Base-by-base conservation (phyloP, 2,113 vertebrate genomes). In the Ranitomeya imitator region DNA sequence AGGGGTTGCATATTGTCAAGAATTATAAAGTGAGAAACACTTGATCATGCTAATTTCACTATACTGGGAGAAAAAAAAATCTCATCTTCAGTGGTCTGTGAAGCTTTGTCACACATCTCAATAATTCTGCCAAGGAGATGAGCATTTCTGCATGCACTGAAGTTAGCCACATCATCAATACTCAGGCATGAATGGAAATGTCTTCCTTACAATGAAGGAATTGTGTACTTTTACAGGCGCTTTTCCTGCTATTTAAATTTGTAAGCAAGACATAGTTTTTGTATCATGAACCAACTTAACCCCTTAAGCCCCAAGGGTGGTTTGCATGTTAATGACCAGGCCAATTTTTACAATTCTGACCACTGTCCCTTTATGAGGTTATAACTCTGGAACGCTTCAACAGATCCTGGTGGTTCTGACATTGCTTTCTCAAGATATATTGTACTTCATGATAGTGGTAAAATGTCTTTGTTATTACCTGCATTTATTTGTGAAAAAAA, bases 21-120 rank as follows among this genome's bases (percentile, higher is more conserved):
- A 79, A 81, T 57, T 37, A 37, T 54, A 23, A 18, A 23, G 16
- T 16, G 11, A 86, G n/a, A 19, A 73, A 52, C 63, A 55, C 65
- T 69, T 71, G 61, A 87, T 87, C 61, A 12, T 80, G 15, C 79
- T 69, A 63, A 73, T 85, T 74, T 71, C 65, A 76, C 67, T 45
- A 69, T 57, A n/a, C 85, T n/a, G 61, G 37, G 52, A 81, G 67
- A 59, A 86, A 23, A 86, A 23, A 87, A 87, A 52, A 59, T 59
- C 86, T 12, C 51, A 69, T 71, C 78, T 81, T 69, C n/a, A 87
- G 71, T 80, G 76, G 85, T 79, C 76, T 80, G 85, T 80, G 54
- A 87, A 63, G 45, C 45, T 18, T 73, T 87, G 78, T 87, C 52
- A 73, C 65, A 87, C 63, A 80, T 87, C 76, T 87, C 86, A 87